Conservation (phyloP, 2,888 invertebrate species). For the Belgica antarctica region DNA sequence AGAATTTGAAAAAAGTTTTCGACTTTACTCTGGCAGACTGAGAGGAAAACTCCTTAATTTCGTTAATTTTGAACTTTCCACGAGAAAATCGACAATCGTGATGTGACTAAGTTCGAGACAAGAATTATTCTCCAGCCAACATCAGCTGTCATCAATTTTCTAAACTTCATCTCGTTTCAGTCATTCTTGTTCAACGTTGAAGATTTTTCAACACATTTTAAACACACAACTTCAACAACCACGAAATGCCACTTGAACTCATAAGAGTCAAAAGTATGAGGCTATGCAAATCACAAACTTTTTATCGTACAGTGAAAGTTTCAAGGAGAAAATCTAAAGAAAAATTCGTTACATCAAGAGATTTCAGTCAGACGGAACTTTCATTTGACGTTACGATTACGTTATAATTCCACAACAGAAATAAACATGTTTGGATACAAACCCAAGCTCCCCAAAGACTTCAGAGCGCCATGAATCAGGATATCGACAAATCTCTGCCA, state of each 20-base stretch:
- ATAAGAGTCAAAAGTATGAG: background rate
- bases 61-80: background rate
- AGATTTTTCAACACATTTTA: too few species aligned
- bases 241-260: background rate
- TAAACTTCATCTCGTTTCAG: too few species aligned
- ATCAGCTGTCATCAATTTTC: background rate
- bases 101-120: background rate
- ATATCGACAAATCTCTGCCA: too few species aligned
- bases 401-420: too few species aligned
- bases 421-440: too few species aligned
- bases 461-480: background rate
- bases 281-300: too few species aligned
- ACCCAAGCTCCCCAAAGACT: background rate
- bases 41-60: background rate
- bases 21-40: background rate
- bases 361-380: too few species aligned
- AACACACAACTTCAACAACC: background rate
- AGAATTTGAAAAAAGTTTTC: background rate
- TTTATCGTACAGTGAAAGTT: too few species aligned
- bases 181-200: background rate
- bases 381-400: too few species aligned
- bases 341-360: too few species aligned
- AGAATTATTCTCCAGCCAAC: too few species aligned
- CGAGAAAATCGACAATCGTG: background rate
- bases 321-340: too few species aligned